These are phyloP conservation scores for Orthosia cruda DNA, from an alignment of 2,888 invertebrate genomes.

Conservation along the genomic window DNA sequence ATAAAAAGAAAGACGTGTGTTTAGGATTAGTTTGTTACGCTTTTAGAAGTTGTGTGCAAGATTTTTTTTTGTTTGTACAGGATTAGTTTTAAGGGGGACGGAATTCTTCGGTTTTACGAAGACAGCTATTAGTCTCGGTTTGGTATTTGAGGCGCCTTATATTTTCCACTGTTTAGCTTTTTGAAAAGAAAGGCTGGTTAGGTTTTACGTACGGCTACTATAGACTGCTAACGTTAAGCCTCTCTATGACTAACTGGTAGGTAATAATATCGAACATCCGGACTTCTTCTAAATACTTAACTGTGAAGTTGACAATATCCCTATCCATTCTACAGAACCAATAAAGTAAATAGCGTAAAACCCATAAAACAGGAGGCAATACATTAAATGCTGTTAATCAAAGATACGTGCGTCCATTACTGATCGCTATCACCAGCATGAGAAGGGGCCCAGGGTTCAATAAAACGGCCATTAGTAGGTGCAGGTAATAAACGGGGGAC, in stretches of 20 bases:
- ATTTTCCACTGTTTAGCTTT: too few relatives aligned
- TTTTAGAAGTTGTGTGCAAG: too few relatives aligned
- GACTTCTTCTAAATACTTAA: background rate
- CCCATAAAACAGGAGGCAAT: constrained; percentile 58
- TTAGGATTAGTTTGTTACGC: too few relatives aligned
- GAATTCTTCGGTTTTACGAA: too few relatives aligned
- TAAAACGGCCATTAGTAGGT: constrained; percentile 74
- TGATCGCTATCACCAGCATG: constrained; percentile 57
- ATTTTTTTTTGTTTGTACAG: too few relatives aligned
- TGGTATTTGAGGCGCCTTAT: too few relatives aligned
- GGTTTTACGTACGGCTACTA: too few relatives aligned
- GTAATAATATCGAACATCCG: background rate
- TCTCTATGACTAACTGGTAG: background rate
- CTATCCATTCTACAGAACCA: background rate
- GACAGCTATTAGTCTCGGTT: too few relatives aligned
- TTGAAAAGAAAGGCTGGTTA: too few relatives aligned
- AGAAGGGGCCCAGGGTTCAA: constrained; percentile 55
- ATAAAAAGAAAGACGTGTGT: too few relatives aligned
- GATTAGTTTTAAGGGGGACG: too few relatives aligned
- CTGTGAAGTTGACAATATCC: background rate
- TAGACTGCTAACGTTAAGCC: background rate
- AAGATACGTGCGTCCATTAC: constrained; percentile 65
- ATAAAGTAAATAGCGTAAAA: constrained; percentile 37
- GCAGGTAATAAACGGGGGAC: constrained; percentile 73
- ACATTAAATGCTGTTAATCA: constrained; percentile 61